Evolutionary conservation across 2,113 vertebrate genomes (phyloP).

Genomic region (Xyliphius kryptos): DNA sequence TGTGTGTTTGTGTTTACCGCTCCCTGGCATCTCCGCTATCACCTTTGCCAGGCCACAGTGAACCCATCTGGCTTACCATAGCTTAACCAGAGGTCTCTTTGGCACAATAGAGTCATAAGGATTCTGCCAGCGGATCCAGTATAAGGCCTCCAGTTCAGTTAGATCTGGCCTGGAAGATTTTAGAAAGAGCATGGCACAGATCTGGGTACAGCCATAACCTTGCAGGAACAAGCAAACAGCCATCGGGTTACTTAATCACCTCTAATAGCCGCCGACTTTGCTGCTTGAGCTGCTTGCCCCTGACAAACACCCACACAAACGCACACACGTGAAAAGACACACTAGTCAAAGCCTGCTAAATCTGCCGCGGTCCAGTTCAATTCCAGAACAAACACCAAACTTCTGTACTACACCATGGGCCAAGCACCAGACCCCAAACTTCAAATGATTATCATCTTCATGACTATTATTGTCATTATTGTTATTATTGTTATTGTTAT

Average conservation of each 20-base stretch:
- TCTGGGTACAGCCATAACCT: conserved; percentile 28
- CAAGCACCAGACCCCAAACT: no score
- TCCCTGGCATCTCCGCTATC: conserved; percentile 34
- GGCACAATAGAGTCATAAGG: conserved; percentile 45
- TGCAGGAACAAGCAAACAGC: conserved; percentile 35
- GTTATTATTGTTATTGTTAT: no score
- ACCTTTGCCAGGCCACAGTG: conserved; percentile 40
- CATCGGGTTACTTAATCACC: conserved; percentile 44
- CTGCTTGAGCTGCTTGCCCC: conserved; percentile 31
- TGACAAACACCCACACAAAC: conserved; percentile 30
- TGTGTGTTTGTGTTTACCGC: no score
- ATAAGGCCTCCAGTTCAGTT: conserved; percentile 42
- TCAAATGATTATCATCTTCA: no score
- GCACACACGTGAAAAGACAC: no score
- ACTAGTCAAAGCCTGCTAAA: conserved; percentile 26
- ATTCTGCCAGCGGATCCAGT: conserved; percentile 41
- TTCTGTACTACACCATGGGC: no score
- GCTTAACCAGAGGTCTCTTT: conserved; percentile 40
- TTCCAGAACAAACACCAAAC: conserved; percentile 26
- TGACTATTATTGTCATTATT: no score
- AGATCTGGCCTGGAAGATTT: conserved; percentile 41
- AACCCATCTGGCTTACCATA: conserved; percentile 46
- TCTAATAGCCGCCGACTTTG: conserved; percentile 39
- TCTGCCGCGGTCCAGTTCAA: conserved; percentile 3
- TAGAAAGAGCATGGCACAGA: conserved; percentile 30